These are phyloP conservation scores for Solea solea DNA, from an alignment of 2,113 vertebrate species.

Conservation along the genomic window DNA sequence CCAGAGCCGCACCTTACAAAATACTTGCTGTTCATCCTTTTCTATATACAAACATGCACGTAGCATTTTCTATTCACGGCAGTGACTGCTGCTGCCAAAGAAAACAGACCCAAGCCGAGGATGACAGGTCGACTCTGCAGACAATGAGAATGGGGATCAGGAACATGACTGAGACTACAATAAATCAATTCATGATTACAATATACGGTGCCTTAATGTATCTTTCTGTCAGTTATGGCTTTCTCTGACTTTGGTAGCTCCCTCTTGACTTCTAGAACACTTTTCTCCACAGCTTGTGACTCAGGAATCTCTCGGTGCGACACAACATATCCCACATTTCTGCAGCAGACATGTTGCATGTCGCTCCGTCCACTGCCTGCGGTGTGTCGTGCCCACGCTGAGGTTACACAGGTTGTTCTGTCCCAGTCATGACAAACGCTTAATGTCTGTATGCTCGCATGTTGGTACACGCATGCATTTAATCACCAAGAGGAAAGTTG, in stretches of 20 bases:
- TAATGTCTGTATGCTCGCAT: not conserved
- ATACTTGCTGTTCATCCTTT: not conserved
- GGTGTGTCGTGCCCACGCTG: not conserved
- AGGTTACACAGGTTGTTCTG: not conserved
- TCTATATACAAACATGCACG: not conserved
- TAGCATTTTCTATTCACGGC: not conserved
- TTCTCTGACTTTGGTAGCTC: not conserved
- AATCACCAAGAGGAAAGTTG: not conserved
- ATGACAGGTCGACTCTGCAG: constrained; percentile 1
- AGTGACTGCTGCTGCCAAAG: constrained; percentile 13
- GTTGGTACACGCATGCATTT: not conserved
- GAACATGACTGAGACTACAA: not conserved
- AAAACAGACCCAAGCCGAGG: constrained; percentile 15
- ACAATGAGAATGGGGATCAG: not conserved
- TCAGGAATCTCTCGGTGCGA: constrained; percentile 70
- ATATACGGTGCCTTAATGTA: not conserved
- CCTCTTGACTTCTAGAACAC: not conserved
- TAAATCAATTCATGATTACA: not conserved
- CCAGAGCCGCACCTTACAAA: constrained; percentile 9
- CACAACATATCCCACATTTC: constrained; percentile 64
- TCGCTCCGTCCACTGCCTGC: too few species aligned
- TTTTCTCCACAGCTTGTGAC: constrained; percentile 23
- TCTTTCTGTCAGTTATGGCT: not conserved
- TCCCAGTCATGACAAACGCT: not conserved
- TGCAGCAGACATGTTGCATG: constrained; percentile 24